Evolutionary conservation across 2,113 vertebrate genomes (phyloP).

Genomic region (Sakesphorus luctuosus): DNA sequence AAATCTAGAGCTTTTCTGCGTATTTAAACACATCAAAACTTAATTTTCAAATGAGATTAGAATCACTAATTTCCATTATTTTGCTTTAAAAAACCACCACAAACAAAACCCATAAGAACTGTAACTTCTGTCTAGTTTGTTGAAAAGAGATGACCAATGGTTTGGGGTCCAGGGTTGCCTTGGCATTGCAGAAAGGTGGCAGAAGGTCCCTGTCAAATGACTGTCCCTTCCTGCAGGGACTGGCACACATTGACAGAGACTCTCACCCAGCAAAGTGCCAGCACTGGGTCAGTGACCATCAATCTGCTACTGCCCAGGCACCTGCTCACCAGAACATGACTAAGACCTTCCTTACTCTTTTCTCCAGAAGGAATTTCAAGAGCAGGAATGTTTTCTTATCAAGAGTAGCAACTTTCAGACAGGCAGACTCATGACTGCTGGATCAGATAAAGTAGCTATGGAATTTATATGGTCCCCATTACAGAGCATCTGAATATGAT

Average conservation of each 20-base stretch:
- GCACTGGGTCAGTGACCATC: background rate
- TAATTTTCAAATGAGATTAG: background rate
- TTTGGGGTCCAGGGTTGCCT: background rate
- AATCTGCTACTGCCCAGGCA: background rate
- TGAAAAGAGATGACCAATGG: accelerated
- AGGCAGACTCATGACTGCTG: conserved; percentile 45
- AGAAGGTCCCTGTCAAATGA: background rate
- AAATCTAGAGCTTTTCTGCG: background rate
- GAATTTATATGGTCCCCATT: conserved; percentile 60
- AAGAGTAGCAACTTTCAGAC: conserved; percentile 6
- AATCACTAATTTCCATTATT: background rate
- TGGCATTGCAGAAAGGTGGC: background rate
- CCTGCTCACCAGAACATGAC: conserved; percentile 40
- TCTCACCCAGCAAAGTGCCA: background rate
- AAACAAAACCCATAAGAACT: background rate
- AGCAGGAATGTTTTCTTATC: conserved; percentile 58
- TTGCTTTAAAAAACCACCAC: background rate
- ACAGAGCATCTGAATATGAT: background rate
- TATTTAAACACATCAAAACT: background rate
- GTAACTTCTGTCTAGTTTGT: background rate
- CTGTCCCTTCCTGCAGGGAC: background rate
- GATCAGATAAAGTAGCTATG: conserved; percentile 53
- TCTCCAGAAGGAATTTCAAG: conserved; percentile 4
- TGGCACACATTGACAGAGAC: accelerated
- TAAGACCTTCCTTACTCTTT: background rate